Conservation (phyloP, 2,113 vertebrate genomes). For the Penelope pileata region DNA sequence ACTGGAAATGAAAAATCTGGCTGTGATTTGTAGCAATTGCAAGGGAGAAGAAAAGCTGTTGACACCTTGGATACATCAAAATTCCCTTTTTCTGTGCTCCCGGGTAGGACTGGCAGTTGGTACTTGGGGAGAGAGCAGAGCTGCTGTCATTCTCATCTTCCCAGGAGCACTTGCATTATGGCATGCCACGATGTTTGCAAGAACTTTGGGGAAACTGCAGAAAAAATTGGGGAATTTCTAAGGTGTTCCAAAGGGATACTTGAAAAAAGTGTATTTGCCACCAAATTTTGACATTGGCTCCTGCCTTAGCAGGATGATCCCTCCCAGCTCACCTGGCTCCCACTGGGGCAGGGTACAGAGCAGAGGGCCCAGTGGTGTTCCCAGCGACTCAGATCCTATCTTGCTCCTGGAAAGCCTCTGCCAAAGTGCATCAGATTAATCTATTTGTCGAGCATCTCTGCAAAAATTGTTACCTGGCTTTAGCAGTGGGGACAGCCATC, state of each 20-base stretch:
- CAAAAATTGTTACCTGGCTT: background rate
- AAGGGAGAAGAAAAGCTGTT: background rate
- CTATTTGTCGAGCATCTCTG: background rate
- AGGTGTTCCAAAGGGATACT: background rate
- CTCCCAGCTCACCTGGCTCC: no score
- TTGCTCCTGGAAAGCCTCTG: background rate
- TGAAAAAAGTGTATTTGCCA: accelerated
- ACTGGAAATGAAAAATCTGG: background rate
- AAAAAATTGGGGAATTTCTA: accelerated
- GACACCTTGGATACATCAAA: background rate
- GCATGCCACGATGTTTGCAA: accelerated
- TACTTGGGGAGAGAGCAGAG: background rate
- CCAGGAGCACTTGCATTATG: accelerated
- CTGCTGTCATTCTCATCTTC: accelerated
- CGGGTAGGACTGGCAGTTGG: accelerated
- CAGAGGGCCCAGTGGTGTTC: background rate
- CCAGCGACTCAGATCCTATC: background rate
- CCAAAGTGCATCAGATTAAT: background rate
- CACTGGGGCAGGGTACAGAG: no score
- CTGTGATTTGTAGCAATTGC: background rate
- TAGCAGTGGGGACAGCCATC: background rate
- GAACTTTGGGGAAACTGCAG: background rate
- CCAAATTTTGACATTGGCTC: background rate
- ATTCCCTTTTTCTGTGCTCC: background rate
- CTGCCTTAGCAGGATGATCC: background rate